These are phyloP conservation scores for Pissodes strobi DNA, from an alignment of 1,140 invertebrate genomes.

Conservation along the genomic window DNA sequence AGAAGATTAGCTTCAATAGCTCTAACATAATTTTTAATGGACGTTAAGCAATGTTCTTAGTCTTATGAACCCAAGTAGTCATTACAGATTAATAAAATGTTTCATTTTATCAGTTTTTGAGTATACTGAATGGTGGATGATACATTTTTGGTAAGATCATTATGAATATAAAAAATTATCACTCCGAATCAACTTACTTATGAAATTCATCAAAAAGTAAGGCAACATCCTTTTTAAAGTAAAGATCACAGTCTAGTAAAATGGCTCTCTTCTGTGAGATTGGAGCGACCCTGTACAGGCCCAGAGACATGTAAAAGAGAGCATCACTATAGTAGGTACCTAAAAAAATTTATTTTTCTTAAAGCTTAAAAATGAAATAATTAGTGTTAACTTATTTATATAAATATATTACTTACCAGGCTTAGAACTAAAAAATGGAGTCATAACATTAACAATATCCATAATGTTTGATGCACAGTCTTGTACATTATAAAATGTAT, in stretches of 20 bases:
- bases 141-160: too few relatives aligned
- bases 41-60: too few relatives aligned
- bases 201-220: conserved; percentile 72
- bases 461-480: conserved; percentile 64
- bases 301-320: conserved; percentile 80
- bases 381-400: background rate
- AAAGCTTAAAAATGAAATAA: conserved; percentile 7
- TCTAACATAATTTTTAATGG: too few relatives aligned
- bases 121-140: too few relatives aligned
- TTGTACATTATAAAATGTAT: conserved; percentile 66
- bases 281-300: conserved; percentile 72
- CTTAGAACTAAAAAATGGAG: conserved; percentile 75
- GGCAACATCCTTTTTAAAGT: conserved; percentile 72
- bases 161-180: too few relatives aligned
- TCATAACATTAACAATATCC: conserved; percentile 71
- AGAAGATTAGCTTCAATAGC: too few relatives aligned
- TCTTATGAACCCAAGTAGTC: too few relatives aligned
- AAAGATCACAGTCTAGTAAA: conserved; percentile 80
- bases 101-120: too few relatives aligned
- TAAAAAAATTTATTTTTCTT: conserved; percentile 44
- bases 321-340: conserved; percentile 83
- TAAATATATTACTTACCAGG: conserved; percentile 60
- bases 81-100: too few relatives aligned
- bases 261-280: conserved; percentile 65
- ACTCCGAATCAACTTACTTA: conserved; percentile 61